Evolutionary conservation across 2,797 vertebrate genomes (phyloP).

Genomic region (Gallinago stenura): DNA sequence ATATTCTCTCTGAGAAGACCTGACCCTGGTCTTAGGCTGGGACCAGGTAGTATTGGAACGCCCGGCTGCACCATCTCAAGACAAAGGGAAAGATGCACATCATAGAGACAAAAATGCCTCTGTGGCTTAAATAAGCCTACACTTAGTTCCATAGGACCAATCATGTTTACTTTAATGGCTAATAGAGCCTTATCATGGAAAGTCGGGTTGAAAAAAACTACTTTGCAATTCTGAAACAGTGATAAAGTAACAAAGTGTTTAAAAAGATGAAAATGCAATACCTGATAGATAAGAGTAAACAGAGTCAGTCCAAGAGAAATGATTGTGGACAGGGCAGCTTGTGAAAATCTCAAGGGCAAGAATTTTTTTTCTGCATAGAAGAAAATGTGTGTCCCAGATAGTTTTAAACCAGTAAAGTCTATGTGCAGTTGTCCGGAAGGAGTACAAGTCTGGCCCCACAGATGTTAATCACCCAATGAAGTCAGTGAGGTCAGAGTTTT

Average conservation of each 20-base stretch:
- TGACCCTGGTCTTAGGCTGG: neutral
- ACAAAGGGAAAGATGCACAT: neutral
- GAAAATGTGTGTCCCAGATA: neutral
- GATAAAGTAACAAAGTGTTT: neutral
- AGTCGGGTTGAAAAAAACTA: neutral
- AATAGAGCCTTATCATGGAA: neutral
- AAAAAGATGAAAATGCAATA: neutral
- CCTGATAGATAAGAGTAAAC: neutral
- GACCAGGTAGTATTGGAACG: neutral
- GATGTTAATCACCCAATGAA: constrained; percentile 3
- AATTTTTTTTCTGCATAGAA: neutral
- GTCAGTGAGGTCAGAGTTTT: neutral
- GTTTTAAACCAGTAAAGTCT: neutral
- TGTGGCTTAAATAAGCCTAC: neutral
- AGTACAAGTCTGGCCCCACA: neutral
- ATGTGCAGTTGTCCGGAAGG: neutral
- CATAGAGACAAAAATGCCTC: neutral
- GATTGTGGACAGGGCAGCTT: neutral
- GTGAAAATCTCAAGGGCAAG: neutral
- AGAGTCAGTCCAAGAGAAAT: neutral
- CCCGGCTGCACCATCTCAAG: neutral
- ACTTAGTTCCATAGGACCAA: neutral
- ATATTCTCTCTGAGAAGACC: neutral
- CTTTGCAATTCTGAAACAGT: neutral
- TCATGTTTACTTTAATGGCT: neutral